Base-by-base conservation (phyloP, 1,140 invertebrate species). In the Plodia interpunctella region DNA sequence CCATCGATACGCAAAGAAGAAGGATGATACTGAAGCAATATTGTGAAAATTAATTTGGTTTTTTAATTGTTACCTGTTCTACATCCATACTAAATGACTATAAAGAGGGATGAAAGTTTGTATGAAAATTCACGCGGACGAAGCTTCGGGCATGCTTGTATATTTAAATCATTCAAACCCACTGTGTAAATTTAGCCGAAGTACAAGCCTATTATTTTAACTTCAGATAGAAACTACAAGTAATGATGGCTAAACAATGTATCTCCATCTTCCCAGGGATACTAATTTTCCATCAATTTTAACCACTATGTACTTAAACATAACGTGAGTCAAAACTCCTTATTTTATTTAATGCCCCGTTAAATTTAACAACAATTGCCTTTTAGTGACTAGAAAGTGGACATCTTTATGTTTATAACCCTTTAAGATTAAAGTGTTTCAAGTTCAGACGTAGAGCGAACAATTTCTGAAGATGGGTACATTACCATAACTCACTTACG, bases 341-440 rank as follows among this genome's bases (percentile, higher is more conserved):
- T 68, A 65, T 74, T 81, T 80, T 79, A 84, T 84, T 88, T 86
- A 78, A 83, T 81, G 76, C 50, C 49, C 62, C 78, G 78, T 88
- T 75, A 88, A 85, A 83, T 83, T 88, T 86, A 86, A 88, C 81
- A 86, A 88, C 82, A 82, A 88, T 88, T 74, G 75, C 70, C 77
- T 84, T 80, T 84, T 79, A 83, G 77, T 83, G 77, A 74, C 64
- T 63, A 57, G 60, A 55, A 66, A 78, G 72, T 76, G 77, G 78
- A 85, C 80, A 79, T 81, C 69, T 86, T 85, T 84, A 85, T 82
- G 80, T 84, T 82, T 80, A 83, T 83, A 76, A 50, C 68, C 66
- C 65, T 72, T 80, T 82, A 79, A 83, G 81, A 85, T 84, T 78
- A 79, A 65, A 66, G 56, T 71, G 68, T 66, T 57, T 44, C 64